Percentiles rank a stretch among this genome's conserved stretches.
Evolutionary conservation across 2,113 vertebrate genomes (phyloP).

Genomic region (Trichomycterus rosablanca): DNA sequence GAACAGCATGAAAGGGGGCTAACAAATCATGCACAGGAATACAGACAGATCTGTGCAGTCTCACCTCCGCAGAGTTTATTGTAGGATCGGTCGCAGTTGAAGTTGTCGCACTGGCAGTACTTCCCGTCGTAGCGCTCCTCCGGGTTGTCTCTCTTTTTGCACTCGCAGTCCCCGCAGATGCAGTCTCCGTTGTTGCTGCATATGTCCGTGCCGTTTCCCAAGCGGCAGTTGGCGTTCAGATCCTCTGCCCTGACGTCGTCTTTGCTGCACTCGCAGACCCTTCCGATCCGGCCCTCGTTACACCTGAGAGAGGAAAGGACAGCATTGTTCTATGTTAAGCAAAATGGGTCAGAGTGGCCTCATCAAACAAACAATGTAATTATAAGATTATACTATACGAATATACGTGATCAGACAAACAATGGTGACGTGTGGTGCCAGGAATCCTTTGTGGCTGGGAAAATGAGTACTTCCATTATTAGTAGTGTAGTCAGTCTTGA

Average conservation of each 20-base stretch:
- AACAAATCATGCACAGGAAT: too few species aligned
- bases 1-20: too few species aligned
- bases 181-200: conserved; percentile 96
- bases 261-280: conserved; percentile 88
- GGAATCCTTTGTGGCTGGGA: too few species aligned
- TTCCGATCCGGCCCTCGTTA: conserved; percentile 88
- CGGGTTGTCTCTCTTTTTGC: conserved; percentile 86
- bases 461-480: too few species aligned
- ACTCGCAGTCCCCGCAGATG: conserved; percentile 55
- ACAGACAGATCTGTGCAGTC: conserved; percentile 3
- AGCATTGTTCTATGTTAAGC: neutral
- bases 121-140: conserved; percentile 88
- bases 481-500: too few species aligned
- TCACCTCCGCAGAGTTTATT: conserved; percentile 94
- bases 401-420: too few species aligned
- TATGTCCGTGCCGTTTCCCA: conserved; percentile 91
- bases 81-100: conserved; percentile 92
- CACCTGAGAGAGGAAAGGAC: conserved; percentile 67
- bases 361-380: neutral
- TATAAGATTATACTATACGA: too few species aligned
- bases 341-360: too few species aligned
- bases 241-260: conserved; percentile 92
- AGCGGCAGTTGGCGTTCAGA: conserved; percentile 90
- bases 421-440: too few species aligned
- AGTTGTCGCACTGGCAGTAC: conserved; percentile 96